Base-by-base conservation (phyloP, 2,888 invertebrate species). In the Hofmannophila pseudospretella region DNA sequence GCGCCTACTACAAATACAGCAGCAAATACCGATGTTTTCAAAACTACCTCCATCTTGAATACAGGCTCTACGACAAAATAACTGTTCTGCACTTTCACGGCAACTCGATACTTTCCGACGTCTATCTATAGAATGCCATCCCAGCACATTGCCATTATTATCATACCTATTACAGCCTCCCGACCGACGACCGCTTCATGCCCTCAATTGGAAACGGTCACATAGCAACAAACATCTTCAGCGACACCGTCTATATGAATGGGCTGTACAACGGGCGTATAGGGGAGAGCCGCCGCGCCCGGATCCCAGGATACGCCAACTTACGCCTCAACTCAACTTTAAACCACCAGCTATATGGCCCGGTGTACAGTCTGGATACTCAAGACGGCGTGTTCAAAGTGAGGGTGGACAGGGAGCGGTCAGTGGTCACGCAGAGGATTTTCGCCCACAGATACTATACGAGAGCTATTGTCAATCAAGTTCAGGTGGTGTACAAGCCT, bases 201-300 rank as follows among this genome's bases (percentile, higher is more conserved):
- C 87, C 90, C 3, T 89, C 89, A 0, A 61, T 90, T 2, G 88
- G 89, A 1, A 90, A 90, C 45, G 90, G 90, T 0, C 90, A 90
- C 45, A 49, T 90, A 35, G 90, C 90, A 0, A 88, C 89, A 5
- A 89, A 89, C 11, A 55, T 90, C 10, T 89, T 88, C 58, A 88
- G 90, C 19, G 87, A 90, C 47, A 82, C 89, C 0, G 88, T 90
- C 2, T 89, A 88, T 46, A 86, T 90, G 74, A 90, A 90, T 44
- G 90, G 90, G 0, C 51, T 90, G 0, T 90, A 90, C 65, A 90
- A 88, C 58, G 90, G 90, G 1, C 63, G 58, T 4, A 72, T 65
- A 1, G 90, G 90, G 0, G 73, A 86, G 27, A 90, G 90, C 44
- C 88, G 86, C 36, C 77, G 90, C 4, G 90, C 90, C 0, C 78